phyloP scores from a whole-genome alignment of 2,113 vertebrate genomes.

The Progne subis region DNA sequence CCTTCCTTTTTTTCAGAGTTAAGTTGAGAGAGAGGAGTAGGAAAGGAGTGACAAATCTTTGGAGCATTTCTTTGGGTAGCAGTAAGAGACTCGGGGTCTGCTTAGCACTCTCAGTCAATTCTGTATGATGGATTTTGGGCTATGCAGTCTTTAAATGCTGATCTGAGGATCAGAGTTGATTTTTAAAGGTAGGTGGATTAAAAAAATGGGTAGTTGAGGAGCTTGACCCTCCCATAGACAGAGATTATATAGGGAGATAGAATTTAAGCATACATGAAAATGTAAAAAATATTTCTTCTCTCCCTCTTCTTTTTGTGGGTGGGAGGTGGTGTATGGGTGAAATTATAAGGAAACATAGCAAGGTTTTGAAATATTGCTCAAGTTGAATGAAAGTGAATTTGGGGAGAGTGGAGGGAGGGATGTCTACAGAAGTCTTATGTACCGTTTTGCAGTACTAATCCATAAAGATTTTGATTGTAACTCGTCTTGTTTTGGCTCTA shows the following conservation, averaged over 20 bases:
- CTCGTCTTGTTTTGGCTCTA: background rate
- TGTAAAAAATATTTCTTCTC: background rate
- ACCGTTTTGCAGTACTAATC: background rate
- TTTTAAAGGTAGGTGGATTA: background rate
- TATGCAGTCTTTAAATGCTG: background rate
- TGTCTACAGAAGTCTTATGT: background rate
- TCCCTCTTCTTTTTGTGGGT: accelerated
- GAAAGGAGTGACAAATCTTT: background rate
- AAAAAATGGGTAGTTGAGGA: background rate
- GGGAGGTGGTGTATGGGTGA: accelerated
- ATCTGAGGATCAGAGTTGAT: background rate
- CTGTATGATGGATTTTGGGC: background rate
- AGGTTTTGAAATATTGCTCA: background rate
- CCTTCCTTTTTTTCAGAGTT: background rate
- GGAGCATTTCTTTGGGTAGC: background rate
- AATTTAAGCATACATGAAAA: background rate
- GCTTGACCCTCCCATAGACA: background rate
- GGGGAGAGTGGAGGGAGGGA: accelerated
- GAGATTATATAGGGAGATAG: background rate
- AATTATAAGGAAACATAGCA: background rate
- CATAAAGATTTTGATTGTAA: background rate
- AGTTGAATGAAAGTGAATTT: background rate
- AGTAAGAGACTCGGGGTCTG: accelerated
- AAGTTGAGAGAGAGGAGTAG: background rate
- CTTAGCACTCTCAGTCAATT: background rate